Conservation (phyloP, 2,888 invertebrate genomes). For the Schizaphis graminum region DNA sequence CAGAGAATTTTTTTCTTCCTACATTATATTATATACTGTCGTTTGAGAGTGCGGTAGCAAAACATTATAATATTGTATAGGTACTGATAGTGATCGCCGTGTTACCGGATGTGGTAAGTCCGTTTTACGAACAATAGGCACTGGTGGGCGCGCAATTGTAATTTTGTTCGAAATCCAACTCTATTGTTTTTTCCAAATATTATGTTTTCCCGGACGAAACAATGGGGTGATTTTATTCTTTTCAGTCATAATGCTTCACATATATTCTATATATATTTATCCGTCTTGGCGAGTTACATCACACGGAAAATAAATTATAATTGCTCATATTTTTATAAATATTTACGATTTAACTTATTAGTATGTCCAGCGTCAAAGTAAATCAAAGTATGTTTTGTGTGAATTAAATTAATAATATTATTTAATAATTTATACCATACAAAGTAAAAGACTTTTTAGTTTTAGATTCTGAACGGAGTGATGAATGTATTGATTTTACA, state of each 20-base stretch:
- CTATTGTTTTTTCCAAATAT: constrained; percentile 45
- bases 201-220: background rate
- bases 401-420: background rate
- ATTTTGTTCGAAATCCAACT: constrained; percentile 21
- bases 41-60: constrained; percentile 3
- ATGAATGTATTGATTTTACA: no score
- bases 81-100: constrained; percentile 22
- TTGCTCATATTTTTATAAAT: background rate
- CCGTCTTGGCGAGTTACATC: background rate
- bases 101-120: constrained; percentile 57
- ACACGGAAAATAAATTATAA: background rate
- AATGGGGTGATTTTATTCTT: constrained; percentile 26
- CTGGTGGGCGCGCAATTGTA: constrained; percentile 47
- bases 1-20: background rate
- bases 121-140: constrained; percentile 39
- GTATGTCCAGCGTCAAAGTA: background rate
- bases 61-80: background rate
- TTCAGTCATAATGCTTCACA: background rate
- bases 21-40: background rate
- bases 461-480: no score
- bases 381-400: background rate
- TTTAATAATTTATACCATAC: background rate
- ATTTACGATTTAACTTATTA: background rate
- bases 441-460: background rate
- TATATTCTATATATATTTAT: background rate